A percentile compares a stretch with the other conserved stretches of the same genome.
phyloP scores from a whole-genome alignment of 2,113 vertebrate genomes.

The Neolamprologus devosi region DNA sequence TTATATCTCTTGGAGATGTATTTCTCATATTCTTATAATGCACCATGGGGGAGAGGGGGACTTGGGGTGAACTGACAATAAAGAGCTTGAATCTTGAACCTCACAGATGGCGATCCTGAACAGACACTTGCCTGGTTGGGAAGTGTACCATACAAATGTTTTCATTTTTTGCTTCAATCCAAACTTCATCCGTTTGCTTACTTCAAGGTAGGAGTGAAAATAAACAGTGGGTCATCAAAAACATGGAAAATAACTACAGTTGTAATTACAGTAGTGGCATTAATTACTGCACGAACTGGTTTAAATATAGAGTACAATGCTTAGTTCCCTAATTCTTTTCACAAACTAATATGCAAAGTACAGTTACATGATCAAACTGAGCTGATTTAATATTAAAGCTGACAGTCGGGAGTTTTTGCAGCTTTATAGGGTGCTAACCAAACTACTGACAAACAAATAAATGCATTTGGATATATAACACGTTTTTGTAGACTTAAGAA shows the following conservation, averaged over 20 bases:
- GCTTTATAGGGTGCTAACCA: rapidly evolving
- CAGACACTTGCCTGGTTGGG: neutral
- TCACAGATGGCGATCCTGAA: neutral
- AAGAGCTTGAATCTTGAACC: neutral
- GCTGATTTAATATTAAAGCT: neutral
- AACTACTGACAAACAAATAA: neutral
- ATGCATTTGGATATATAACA: neutral
- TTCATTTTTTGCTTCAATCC: neutral
- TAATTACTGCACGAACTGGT: neutral
- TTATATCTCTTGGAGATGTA: neutral
- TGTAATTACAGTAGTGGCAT: neutral
- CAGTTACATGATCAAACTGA: neutral
- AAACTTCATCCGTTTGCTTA: rapidly evolving
- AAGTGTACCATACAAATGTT: neutral
- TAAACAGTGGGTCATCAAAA: rapidly evolving
- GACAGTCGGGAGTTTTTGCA: neutral
- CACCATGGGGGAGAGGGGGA: rapidly evolving
- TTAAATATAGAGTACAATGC: rapidly evolving
- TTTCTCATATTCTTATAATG: neutral
- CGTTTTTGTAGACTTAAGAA: neutral
- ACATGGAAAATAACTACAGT: neutral
- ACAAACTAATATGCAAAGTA: neutral
- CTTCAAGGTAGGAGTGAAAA: neutral
- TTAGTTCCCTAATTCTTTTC: neutral
- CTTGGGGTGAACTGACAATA: neutral